A percentile compares a stretch with the other conserved stretches of the same genome.
Conservation (phyloP, 2,888 invertebrate genomes). For the Dermolepida albohirtum region DNA sequence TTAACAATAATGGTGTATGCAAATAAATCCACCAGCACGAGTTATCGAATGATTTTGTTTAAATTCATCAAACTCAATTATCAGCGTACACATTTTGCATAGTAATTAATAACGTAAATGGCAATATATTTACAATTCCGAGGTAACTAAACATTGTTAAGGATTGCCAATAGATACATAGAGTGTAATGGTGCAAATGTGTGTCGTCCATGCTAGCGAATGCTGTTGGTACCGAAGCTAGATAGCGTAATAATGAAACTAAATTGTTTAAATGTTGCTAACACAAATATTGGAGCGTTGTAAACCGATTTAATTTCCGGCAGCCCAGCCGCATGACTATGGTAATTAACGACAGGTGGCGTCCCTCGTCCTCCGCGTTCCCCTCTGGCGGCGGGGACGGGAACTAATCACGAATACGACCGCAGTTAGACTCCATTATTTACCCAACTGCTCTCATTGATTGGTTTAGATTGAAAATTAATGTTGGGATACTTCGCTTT, state of each 20-base stretch:
- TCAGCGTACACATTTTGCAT: constrained; percentile 29
- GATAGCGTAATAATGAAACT: constrained; percentile 60
- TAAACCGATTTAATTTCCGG: constrained; percentile 65
- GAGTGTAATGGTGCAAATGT: constrained; percentile 1
- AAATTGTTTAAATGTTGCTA: constrained; percentile 64
- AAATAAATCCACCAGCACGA: too few relatives aligned
- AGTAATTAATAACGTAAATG: constrained; percentile 36
- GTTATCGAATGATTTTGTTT: constrained; percentile 18
- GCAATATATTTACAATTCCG: constrained; percentile 19
- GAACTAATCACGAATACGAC: constrained; percentile 63
- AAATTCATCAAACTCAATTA: constrained; percentile 24
- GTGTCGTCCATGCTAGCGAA: constrained; percentile 9
- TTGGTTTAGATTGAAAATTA: constrained; percentile 54
- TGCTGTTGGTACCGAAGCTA: constrained; percentile 44
- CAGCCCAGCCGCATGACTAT: constrained; percentile 63
- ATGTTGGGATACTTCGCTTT: constrained; percentile 42
- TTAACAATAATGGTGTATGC: too few relatives aligned
- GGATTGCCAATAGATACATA: background rate
- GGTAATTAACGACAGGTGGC: constrained; percentile 68
- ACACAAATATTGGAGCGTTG: constrained; percentile 63
- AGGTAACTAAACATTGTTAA: constrained; percentile 20
- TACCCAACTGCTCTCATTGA: constrained; percentile 61
- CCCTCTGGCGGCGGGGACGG: constrained; percentile 52
- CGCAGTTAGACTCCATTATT: constrained; percentile 65
- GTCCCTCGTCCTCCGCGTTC: constrained; percentile 58